Base-by-base conservation (phyloP, 2,113 vertebrate species). In the Spheniscus mendiculus region DNA sequence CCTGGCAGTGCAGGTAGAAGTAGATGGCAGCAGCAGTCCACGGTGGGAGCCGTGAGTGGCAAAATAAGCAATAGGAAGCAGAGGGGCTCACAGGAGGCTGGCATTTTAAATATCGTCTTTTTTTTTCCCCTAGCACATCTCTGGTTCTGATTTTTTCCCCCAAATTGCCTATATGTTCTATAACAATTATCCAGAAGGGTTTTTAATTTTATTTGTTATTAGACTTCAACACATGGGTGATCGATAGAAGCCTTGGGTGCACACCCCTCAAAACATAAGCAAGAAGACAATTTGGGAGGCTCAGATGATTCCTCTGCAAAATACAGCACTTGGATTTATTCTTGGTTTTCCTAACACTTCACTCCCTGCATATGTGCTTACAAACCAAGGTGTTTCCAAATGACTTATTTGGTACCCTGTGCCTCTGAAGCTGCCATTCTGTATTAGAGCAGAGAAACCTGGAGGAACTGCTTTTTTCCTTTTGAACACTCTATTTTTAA, bases 1-100 rank as follows among this genome's bases (percentile, higher is more conserved):
- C 27, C 30, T 25, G 52, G 38, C 44, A 38, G 34, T 15, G 44
- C 6, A 3, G 11, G 0, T 27, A 63, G 81, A 98, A 97, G 97
- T 97, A 98, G 98, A 96, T 98, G 98, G 98, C 98, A 98, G 97
- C 97, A 98, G 83, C 93, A 79, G 74, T 78, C 95, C 96, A 78
- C 5, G 15, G 13, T 77, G 85, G 44, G 29, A 87, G 50, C 23
- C 4, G 0, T 20, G 47, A 34, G n/a, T 17, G 19, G 36, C 40
- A 58, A 34, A 61, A 49, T 1, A 29, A 42, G 9, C 5, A 5
- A 55, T 32, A 17, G 53, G 62, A 79, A 94, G 32, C 61, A 59
- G 50, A 80, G 49, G 14, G 34, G 45, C 74, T 94, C 38, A n/a
- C 81, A 94, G 87, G 78, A 89, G 34, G 66, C 87, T 92, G 61